Base-by-base conservation (phyloP, 2,113 vertebrate genomes). In the Salminus brasiliensis region DNA sequence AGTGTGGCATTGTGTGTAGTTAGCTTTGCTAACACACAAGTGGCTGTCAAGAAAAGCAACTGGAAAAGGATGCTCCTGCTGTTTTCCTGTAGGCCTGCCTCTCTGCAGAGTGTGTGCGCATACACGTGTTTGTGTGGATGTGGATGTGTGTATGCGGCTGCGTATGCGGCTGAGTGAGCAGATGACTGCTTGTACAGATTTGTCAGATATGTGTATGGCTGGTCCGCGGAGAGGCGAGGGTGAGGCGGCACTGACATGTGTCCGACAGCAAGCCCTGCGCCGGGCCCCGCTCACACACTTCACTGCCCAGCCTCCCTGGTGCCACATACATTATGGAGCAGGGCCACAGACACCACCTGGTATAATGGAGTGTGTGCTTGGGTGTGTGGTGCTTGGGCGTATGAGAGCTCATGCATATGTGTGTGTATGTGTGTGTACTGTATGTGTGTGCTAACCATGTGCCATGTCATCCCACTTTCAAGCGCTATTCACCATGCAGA, bases 291-390 rank as follows among this genome's bases (percentile, higher is more conserved):
- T 87, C 89, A 90, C 88, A 91, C 90, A 89, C 90, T 89, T 83
- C 85, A 89, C 88, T 90, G 89, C 85, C 86, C 87, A 59, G 79
- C 84, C 83, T 91, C 89, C 87, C 87, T 68, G 81, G 83, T 87
- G 90, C 77, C 81, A 84, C 86, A 92, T 92, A 88, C 87, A 93
- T 92, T 90, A 93, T 91, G 88, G 85, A 91, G 85, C 71, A 88
- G 88, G 55, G 84, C 88, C 85, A 82, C 86, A 91, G 85, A 91
- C 88, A 87, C 85, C 84, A 74, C 83, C 90, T 87, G 53, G 84
- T 86, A 89, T 92, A 84, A 84, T 59, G 36, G 67, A 82, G 79
- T 74, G 66, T 81, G 80, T 79, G 77, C 76, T 39, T 63, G 62
- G 63, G 78, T 77, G 81, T n/a, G 74, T 76, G 76, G 55, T 76